Percentiles rank a stretch among this genome's conserved stretches.
Conservation (phyloP, 2,113 vertebrate species). For the Crotophaga sulcirostris region DNA sequence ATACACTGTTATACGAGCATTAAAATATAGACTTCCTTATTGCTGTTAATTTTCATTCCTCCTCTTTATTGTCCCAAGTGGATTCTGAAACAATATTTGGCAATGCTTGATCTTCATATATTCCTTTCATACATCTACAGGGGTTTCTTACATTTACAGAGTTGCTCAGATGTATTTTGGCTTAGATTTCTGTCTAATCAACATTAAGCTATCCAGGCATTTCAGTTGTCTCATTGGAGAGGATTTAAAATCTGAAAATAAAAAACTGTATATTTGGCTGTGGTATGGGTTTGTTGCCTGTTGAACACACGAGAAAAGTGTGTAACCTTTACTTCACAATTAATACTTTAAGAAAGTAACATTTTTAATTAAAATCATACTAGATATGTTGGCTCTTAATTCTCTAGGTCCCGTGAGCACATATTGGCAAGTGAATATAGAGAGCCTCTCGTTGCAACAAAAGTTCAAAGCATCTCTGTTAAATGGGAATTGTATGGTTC, state of each 20-base stretch:
- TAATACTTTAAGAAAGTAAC: background rate
- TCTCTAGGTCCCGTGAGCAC: background rate
- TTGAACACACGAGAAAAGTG: background rate
- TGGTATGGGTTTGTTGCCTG: background rate
- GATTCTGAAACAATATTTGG: background rate
- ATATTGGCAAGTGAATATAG: background rate
- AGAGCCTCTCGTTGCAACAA: background rate
- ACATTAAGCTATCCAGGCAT: background rate
- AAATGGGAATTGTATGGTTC: background rate
- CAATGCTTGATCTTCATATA: background rate
- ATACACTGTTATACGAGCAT: background rate
- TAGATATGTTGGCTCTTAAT: background rate
- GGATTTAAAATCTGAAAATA: background rate
- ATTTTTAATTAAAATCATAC: background rate
- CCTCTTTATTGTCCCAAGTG: background rate
- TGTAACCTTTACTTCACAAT: background rate
- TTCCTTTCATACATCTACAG: background rate
- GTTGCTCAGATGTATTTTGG: background rate
- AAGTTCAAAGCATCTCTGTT: background rate
- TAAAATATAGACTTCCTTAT: background rate
- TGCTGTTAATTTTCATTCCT: background rate
- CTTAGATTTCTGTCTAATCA: background rate
- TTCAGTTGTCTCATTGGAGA: background rate
- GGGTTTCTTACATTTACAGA: background rate
- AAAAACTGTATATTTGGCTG: background rate